These are phyloP conservation scores for Mobula birostris DNA, from an alignment of 2,113 vertebrate genomes.

Conservation along the genomic window DNA sequence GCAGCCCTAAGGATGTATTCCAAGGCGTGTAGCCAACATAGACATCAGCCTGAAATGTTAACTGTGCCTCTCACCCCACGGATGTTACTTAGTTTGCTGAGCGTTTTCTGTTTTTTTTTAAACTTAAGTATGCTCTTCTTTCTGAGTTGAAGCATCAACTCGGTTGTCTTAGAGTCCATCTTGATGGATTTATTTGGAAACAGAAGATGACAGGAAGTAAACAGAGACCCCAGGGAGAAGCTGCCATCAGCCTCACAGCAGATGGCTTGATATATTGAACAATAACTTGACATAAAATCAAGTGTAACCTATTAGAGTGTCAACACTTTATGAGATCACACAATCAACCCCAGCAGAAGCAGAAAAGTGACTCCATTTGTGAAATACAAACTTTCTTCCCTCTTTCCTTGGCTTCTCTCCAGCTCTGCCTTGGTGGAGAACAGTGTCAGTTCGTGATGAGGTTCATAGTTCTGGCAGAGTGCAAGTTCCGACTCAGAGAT, in stretches of 20 bases:
- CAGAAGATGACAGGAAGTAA: slow-evolving; percentile 26
- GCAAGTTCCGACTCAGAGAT: no score
- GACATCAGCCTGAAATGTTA: not conserved
- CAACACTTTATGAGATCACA: not conserved
- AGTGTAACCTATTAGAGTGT: not conserved
- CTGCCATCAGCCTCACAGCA: slow-evolving; percentile 1
- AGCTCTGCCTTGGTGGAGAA: not conserved
- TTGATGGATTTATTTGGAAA: slow-evolving; percentile 31
- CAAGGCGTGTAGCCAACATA: not conserved
- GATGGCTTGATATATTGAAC: slow-evolving; percentile 30
- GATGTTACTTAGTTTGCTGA: no score
- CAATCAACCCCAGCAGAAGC: not conserved
- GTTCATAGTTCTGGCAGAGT: not conserved
- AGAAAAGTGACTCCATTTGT: not conserved
- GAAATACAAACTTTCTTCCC: not conserved
- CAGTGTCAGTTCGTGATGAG: not conserved
- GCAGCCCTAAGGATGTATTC: no score
- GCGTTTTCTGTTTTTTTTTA: no score
- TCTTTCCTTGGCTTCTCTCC: not conserved
- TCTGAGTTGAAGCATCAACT: not conserved
- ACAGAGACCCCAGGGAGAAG: not conserved
- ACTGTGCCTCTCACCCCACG: no score
- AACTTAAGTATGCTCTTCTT: not conserved
- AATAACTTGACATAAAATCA: slow-evolving; percentile 20
- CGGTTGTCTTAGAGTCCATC: not conserved